Percentiles rank a stretch among this genome's conserved stretches.
These are phyloP conservation scores for Aleiodes leptofemur DNA, from an alignment of 2,888 invertebrate genomes.

Conservation along the genomic window DNA sequence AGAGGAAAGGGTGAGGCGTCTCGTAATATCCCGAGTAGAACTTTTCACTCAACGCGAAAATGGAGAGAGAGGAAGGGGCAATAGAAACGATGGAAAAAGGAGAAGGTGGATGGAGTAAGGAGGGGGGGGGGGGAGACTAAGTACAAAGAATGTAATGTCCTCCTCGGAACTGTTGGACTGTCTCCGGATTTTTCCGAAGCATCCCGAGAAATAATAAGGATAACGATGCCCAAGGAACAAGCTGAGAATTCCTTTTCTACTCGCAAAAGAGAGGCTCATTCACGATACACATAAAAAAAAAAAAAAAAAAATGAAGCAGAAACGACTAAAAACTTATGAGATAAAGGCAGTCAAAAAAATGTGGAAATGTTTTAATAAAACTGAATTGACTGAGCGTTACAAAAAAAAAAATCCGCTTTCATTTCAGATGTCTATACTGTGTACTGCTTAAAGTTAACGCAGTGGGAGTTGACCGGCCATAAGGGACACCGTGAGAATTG, in stretches of 20 bases:
- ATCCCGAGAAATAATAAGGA: slow-evolving; percentile 70
- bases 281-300: too few species aligned
- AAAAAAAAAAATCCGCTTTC: slow-evolving; percentile 23
- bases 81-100: slow-evolving; percentile 16
- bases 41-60: slow-evolving; percentile 73
- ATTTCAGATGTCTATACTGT: not conserved
- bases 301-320: not conserved
- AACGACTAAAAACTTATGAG: slow-evolving; percentile 1
- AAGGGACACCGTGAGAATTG: slow-evolving; percentile 73
- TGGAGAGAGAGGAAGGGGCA: slow-evolving; percentile 54
- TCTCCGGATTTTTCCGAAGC: slow-evolving; percentile 68
- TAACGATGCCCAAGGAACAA: slow-evolving; percentile 58
- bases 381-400: not conserved
- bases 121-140: slow-evolving; percentile 60
- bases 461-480: slow-evolving; percentile 65
- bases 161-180: slow-evolving; percentile 64
- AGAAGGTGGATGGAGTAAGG: slow-evolving; percentile 49
- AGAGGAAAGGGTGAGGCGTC: slow-evolving; percentile 62
- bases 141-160: slow-evolving; percentile 71
- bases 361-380: slow-evolving; percentile 23
- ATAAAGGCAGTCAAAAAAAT: not conserved
- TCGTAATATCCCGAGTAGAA: slow-evolving; percentile 72
- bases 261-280: slow-evolving; percentile 18
- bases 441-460: slow-evolving; percentile 43
- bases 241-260: slow-evolving; percentile 50